phyloP scores from a whole-genome alignment of 2,797 vertebrate species.

The Salmo trutta region DNA sequence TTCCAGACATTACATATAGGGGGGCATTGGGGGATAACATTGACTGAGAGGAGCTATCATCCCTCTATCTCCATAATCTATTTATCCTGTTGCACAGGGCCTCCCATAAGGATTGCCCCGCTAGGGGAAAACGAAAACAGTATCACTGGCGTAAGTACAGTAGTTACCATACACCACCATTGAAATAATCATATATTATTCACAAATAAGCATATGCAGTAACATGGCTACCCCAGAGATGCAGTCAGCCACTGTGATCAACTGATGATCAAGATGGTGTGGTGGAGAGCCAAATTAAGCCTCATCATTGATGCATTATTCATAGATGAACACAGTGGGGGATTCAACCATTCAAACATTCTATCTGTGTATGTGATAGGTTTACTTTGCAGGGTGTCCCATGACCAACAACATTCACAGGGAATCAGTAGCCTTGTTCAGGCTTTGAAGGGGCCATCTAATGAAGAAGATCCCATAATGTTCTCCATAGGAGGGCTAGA shows the following conservation, averaged over 20 bases:
- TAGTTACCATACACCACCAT: slow-evolving; percentile 1
- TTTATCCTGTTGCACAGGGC: too few relatives aligned
- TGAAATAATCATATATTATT: slow-evolving; percentile 21
- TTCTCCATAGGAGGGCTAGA: neutral
- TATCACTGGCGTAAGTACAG: neutral
- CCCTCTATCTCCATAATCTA: neutral
- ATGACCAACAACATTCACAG: neutral
- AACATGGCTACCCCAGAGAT: neutral
- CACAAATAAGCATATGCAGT: neutral
- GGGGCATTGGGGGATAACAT: neutral
- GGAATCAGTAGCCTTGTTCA: neutral
- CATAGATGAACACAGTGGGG: neutral
- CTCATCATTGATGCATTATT: slow-evolving; percentile 5
- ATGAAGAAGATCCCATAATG: neutral
- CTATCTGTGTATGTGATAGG: neutral
- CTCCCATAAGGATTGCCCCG: too few relatives aligned
- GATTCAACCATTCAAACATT: neutral
- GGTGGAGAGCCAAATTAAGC: neutral
- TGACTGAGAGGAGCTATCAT: neutral
- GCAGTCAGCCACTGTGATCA: neutral
- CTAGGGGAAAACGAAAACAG: neutral
- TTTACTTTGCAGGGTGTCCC: neutral
- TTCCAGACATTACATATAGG: neutral
- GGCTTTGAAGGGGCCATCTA: neutral
- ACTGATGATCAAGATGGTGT: slow-evolving; percentile 1